Conservation (phyloP, 2,797 vertebrate species). For the Sorex maritimensis region DNA sequence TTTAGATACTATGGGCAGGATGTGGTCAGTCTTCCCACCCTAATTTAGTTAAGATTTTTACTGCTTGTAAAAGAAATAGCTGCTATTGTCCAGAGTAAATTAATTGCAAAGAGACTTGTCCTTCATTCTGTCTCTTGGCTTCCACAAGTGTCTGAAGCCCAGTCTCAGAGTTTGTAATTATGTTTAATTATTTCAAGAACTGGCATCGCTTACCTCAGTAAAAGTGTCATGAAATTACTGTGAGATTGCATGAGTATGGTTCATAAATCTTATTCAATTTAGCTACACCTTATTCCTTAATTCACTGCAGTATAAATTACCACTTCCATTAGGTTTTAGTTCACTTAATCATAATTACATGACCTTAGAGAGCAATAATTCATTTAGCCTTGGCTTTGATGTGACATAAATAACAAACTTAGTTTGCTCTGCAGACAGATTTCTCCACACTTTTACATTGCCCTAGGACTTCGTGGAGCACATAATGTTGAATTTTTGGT, state of each 20-base stretch:
- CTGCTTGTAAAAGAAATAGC: conserved; percentile 78
- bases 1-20: conserved; percentile 47
- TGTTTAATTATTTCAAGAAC: conserved; percentile 90
- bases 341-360: conserved; percentile 92
- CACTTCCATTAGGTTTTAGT: conserved; percentile 90
- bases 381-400: conserved; percentile 89
- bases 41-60: conserved; percentile 65
- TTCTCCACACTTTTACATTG: conserved; percentile 88
- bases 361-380: conserved; percentile 91
- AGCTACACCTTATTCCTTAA: conserved; percentile 91
- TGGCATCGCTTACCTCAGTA: conserved; percentile 86
- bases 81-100: conserved; percentile 77
- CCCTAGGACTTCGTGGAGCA: conserved; percentile 84
- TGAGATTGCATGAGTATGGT: conserved; percentile 89
- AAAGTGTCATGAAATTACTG: conserved; percentile 90
- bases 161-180: conserved; percentile 83
- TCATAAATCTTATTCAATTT: conserved; percentile 91
- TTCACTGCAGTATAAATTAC: conserved; percentile 91
- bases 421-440: conserved; percentile 87
- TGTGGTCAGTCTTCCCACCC: conserved; percentile 55
- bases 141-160: conserved; percentile 81
- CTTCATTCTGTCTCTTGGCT: conserved; percentile 78
- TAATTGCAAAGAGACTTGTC: conserved; percentile 81
- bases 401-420: conserved; percentile 91
- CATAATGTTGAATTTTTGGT: conserved; percentile 87